Evolutionary conservation across 2,888 invertebrate species (phyloP).

Genomic region (Sarcophaga rosellei): DNA sequence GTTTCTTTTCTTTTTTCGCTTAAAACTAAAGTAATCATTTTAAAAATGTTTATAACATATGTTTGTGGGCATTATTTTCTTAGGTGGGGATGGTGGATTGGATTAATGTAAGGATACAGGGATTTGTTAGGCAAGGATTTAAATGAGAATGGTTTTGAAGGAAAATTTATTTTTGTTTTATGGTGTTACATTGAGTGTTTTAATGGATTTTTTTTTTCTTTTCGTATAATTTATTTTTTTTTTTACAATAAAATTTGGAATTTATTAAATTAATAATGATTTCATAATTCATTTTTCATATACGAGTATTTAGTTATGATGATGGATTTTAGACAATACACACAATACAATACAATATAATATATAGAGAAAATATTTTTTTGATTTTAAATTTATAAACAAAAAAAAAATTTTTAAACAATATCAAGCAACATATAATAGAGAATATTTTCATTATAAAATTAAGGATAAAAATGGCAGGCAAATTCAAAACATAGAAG

Average conservation of each 20-base stretch:
- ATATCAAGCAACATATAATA: slow-evolving; percentile 55
- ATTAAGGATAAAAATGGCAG: slow-evolving; percentile 8
- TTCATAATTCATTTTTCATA: slow-evolving; percentile 36
- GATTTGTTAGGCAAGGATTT: neutral
- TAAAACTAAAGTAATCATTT: slow-evolving; percentile 17
- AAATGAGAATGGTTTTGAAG: neutral
- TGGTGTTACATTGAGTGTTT: slow-evolving; percentile 39
- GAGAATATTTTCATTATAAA: neutral
- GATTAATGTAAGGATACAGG: slow-evolving; percentile 1
- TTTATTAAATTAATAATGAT: neutral
- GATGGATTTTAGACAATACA: slow-evolving; percentile 58
- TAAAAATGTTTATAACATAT: slow-evolving; percentile 34
- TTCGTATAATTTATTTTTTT: slow-evolving; percentile 9
- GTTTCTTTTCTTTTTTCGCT: slow-evolving; percentile 8
- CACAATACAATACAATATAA: slow-evolving; percentile 43
- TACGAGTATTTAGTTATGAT: slow-evolving; percentile 69
- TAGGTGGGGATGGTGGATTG: neutral
- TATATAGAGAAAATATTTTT: slow-evolving; percentile 6
- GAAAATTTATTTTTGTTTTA: neutral
- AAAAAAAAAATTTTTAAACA: slow-evolving; percentile 7
- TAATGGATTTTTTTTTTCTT: slow-evolving; percentile 32
- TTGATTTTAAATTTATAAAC: neutral
- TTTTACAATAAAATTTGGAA: slow-evolving; percentile 51
- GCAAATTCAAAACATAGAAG: neutral
- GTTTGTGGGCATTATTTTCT: slow-evolving; percentile 59